phyloP scores from a whole-genome alignment of 2,888 invertebrate genomes.

The Polyommatus icarus region DNA sequence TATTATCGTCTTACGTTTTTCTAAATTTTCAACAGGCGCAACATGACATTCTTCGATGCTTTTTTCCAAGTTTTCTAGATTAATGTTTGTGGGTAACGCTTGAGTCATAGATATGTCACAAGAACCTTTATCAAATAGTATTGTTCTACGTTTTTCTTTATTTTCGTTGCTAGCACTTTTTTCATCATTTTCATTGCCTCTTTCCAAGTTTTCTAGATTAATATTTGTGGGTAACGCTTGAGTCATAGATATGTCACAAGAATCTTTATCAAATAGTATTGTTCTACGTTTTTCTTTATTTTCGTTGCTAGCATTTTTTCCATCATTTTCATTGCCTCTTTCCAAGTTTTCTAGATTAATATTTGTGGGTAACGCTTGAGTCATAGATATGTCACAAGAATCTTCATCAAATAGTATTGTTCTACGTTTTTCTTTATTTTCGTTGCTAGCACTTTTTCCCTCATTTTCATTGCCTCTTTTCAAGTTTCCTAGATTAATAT shows the following conservation, averaged over 20 bases:
- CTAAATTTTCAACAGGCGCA: neutral
- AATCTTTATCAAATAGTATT: slow-evolving; percentile 44
- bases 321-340: neutral
- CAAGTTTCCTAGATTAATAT: slow-evolving; percentile 33
- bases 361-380: slow-evolving; percentile 45
- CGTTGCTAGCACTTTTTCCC: neutral
- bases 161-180: neutral
- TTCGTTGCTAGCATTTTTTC: neutral
- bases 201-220: slow-evolving; percentile 31
- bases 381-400: slow-evolving; percentile 39
- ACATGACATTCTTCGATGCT: neutral
- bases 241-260: slow-evolving; percentile 41
- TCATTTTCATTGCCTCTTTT: neutral
- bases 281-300: slow-evolving; percentile 39
- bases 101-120: slow-evolving; percentile 43
- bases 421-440: slow-evolving; percentile 37
- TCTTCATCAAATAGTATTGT: slow-evolving; percentile 45
- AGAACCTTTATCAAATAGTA: slow-evolving; percentile 44
- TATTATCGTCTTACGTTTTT: slow-evolving; percentile 24
- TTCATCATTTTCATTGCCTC: neutral
- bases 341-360: slow-evolving; percentile 31
- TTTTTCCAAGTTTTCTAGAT: slow-evolving; percentile 31
- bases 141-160: slow-evolving; percentile 40
- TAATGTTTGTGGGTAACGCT: slow-evolving; percentile 40
- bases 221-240: slow-evolving; percentile 45